Conservation (phyloP, 1,140 invertebrate species). For the Nasonia vitripennis region DNA sequence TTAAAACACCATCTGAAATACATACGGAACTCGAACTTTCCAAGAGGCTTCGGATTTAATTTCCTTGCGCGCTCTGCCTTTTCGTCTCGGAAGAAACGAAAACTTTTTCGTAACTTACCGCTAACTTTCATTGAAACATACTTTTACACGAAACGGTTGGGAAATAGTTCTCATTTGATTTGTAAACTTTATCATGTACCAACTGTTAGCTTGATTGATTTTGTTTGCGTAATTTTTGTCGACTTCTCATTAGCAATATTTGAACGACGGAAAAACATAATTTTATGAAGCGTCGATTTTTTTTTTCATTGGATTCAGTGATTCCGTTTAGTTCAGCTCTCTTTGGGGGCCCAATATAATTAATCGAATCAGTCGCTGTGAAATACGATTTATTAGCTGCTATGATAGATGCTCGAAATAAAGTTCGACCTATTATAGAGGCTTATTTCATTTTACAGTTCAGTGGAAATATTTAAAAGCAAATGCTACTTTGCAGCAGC, state of each 20-base stretch:
- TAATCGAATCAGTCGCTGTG: background rate
- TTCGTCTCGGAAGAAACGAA: background rate
- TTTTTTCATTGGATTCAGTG: background rate
- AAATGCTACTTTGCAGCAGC: background rate
- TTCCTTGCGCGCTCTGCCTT: background rate
- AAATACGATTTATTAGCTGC: constrained; percentile 14
- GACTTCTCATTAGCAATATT: background rate
- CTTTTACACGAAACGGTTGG: background rate
- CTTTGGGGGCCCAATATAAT: background rate
- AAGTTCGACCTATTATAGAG: background rate
- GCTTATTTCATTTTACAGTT: background rate
- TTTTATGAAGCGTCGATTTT: background rate
- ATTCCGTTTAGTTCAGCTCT: background rate
- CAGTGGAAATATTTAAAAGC: background rate
- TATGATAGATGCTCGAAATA: background rate
- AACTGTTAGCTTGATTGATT: background rate
- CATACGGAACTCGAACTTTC: background rate
- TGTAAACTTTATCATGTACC: background rate
- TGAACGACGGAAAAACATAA: background rate
- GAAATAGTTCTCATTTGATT: background rate
- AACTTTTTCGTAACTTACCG: background rate
- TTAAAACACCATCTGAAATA: constrained; percentile 14
- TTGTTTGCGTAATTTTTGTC: background rate
- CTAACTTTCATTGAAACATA: background rate
- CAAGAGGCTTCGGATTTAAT: background rate